Conservation (phyloP, 2,113 vertebrate species). For the Butorides virescens region DNA sequence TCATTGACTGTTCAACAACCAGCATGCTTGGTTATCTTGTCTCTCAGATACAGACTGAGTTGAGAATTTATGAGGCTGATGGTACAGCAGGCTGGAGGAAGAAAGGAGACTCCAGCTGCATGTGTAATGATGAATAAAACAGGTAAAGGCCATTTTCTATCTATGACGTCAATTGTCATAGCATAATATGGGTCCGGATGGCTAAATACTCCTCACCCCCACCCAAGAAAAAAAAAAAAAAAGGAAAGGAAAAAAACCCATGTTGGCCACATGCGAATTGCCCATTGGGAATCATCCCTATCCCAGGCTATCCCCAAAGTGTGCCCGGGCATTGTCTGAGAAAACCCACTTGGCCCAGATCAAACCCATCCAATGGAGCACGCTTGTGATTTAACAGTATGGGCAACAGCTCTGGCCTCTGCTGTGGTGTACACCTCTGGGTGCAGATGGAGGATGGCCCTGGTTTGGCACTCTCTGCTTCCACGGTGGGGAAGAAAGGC, state of each 20-base stretch:
- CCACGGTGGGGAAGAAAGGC: not conserved
- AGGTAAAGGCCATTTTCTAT: not conserved
- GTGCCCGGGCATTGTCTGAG: not conserved
- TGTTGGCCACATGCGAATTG: not conserved
- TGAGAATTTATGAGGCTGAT: not conserved
- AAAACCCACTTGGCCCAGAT: not conserved
- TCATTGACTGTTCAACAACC: not conserved
- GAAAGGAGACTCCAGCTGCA: not conserved
- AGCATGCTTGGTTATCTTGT: not conserved
- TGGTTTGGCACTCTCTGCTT: not conserved
- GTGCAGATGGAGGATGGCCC: not conserved
- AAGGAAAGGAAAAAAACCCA: not conserved
- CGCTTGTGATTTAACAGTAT: not conserved
- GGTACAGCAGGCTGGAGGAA: not conserved
- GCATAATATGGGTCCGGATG: not conserved
- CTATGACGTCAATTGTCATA: not conserved
- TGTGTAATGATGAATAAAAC: not conserved
- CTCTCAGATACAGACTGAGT: not conserved
- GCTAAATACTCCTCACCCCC: not conserved
- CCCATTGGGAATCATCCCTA: not conserved
- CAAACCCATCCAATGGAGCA: not conserved
- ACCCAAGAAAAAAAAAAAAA: not conserved
- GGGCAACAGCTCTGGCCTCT: not conserved
- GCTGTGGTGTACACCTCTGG: not conserved
- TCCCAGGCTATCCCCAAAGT: not conserved